These are phyloP conservation scores for Psix sp. DNA, from an alignment of 1,140 invertebrate genomes.

Conservation along the genomic window DNA sequence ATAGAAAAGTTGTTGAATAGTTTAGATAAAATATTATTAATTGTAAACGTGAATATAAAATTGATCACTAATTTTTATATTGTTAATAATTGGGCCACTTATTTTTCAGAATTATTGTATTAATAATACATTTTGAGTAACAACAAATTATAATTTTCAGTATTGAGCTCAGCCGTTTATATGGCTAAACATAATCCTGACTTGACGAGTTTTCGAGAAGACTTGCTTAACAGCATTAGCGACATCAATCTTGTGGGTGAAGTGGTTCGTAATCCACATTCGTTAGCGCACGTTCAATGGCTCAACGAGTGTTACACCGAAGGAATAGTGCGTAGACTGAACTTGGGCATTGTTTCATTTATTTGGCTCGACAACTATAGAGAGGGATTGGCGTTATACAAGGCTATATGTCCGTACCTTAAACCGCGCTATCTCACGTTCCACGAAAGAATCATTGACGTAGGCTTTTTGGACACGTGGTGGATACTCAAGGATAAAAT, in stretches of 20 bases:
- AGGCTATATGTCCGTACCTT: constrained; percentile 84
- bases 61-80: no score
- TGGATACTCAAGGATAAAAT: constrained; percentile 84
- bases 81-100: not conserved
- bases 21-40: no score
- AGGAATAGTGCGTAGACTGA: constrained; percentile 81
- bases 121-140: not conserved
- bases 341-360: constrained; percentile 84
- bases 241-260: constrained; percentile 82
- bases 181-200: constrained; percentile 81
- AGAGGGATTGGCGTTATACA: constrained; percentile 82
- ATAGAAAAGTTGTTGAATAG: no score
- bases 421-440: constrained; percentile 80
- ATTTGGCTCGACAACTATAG: constrained; percentile 86
- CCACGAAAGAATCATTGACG: constrained; percentile 83
- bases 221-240: constrained; percentile 79
- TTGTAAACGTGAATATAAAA: no score
- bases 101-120: constrained; percentile 2
- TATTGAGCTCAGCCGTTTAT: constrained; percentile 72
- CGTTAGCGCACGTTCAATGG: constrained; percentile 81
- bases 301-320: constrained; percentile 82
- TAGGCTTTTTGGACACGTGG: constrained; percentile 87
- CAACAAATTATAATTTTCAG: constrained; percentile 46
- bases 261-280: constrained; percentile 81
- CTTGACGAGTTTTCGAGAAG: constrained; percentile 80